Conservation (phyloP, 2,113 vertebrate species). For the Spheniscus mendiculus region DNA sequence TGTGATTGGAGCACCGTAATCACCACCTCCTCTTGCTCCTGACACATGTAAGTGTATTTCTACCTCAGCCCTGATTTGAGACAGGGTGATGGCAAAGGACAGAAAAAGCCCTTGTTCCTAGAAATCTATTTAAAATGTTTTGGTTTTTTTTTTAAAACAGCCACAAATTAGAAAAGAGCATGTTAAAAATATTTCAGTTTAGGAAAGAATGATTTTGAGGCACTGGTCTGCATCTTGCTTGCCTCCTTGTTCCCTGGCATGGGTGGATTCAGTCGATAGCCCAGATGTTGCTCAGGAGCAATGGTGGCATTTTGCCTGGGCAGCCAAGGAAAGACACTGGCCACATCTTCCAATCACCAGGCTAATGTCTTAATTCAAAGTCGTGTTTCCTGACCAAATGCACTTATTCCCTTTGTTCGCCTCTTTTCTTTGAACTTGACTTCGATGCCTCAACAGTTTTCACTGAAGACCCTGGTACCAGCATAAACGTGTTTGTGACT, state of each 20-base stretch:
- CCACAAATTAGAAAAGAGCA: neutral
- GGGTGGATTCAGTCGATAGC: neutral
- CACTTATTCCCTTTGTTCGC: conserved; percentile 14
- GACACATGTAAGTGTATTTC: neutral
- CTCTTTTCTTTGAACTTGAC: conserved; percentile 48
- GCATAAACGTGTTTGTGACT: neutral
- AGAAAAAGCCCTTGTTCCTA: neutral
- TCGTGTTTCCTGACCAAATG: conserved; percentile 25
- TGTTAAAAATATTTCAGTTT: neutral
- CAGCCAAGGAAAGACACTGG: neutral
- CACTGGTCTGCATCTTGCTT: neutral
- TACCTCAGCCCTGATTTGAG: neutral
- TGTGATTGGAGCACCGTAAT: neutral
- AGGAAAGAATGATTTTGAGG: neutral
- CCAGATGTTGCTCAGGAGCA: neutral
- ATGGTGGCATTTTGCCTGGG: neutral
- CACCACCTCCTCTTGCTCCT: neutral
- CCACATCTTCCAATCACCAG: neutral
- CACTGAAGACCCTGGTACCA: neutral
- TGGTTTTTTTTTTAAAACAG: neutral
- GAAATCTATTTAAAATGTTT: neutral
- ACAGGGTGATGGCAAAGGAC: neutral
- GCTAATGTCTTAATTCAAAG: conserved; percentile 5
- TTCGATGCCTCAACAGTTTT: conserved; percentile 36
- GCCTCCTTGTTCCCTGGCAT: neutral